Conservation (phyloP, 2,888 invertebrate species). For the Apamea monoglypha region DNA sequence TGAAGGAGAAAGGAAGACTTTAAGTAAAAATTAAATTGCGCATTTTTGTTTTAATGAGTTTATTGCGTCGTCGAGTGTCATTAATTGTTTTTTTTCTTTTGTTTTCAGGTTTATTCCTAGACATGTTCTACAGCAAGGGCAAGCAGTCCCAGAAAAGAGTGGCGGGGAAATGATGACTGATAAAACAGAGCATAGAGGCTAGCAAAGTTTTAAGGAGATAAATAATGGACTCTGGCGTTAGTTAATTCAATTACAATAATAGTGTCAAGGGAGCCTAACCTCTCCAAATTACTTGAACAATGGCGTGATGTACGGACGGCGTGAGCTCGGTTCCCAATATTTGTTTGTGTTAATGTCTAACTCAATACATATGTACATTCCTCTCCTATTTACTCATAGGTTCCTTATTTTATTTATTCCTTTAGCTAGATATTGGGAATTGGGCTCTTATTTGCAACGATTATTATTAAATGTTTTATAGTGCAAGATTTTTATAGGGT, state of each 20-base stretch:
- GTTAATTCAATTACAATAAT: not conserved
- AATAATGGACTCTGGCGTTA: not conserved
- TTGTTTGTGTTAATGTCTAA: not conserved
- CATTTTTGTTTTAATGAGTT: too few species aligned
- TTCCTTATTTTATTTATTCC: not conserved
- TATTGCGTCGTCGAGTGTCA: not conserved
- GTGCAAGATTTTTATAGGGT: conserved; percentile 22
- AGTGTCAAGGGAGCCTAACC: not conserved
- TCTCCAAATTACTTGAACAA: not conserved
- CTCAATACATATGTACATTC: not conserved
- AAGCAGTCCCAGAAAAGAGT: conserved; percentile 75
- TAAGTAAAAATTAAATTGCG: too few species aligned
- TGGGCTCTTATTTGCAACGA: not conserved
- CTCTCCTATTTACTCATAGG: not conserved
- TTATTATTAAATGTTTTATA: conserved; percentile 5
- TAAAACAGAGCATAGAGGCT: conserved; percentile 31
- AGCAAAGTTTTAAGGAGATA: conserved; percentile 19
- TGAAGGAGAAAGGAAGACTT: too few species aligned
- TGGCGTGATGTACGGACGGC: not conserved
- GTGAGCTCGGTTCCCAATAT: not conserved
- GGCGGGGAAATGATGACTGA: conserved; percentile 73
- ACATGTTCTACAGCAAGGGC: conserved; percentile 93
- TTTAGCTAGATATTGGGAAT: conserved; percentile 11
- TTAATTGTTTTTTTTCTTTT: conserved; percentile 74
- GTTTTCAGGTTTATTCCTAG: conserved; percentile 93